Base-by-base conservation (phyloP, 2,797 vertebrate species). In the Neomorphus geoffroyi region DNA sequence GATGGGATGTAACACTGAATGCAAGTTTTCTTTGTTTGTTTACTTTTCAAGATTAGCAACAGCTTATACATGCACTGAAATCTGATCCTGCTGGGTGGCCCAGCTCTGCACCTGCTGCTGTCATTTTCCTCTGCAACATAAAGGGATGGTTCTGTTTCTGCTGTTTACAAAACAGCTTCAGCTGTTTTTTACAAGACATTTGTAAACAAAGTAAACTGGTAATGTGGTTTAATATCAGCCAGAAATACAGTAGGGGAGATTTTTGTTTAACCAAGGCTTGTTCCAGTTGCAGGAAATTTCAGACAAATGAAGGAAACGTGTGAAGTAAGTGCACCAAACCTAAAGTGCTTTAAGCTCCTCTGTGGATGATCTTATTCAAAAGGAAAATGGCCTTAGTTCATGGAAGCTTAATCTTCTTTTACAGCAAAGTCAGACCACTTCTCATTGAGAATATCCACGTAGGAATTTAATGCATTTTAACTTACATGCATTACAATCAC, bases 401-500 rank as follows among this genome's bases (percentile, higher is more conserved):
- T 80, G 93, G 92, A 87, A 72, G 33, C 65, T 89, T 96, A 96
- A 94, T 97, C 93, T 81, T 95, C 86, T 95, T 90, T 95, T 86
- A 71, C 90, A 14, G 80, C 77, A 32, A 92, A 92, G 60, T 91
- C 81, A 91, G 89, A 48, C 53, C 71, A 33, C 79, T n/a, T 78
- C 92, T 92, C 71, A 46, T 66, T 84, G 56, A 90, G 71, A 82
- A 92, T 88, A 94, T 84, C 64, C 66, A 64, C 1, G 7, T 8
- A 57, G 64, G 86, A 91, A 80, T 93, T 84, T 84, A 93, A 93
- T 61, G 67, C 67, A 35, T 82, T 96, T 93, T 82, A 91, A 85
- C 91, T 79, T 95, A 94, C 21, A 15, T 46, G 57, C 11, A 35
- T 92, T 94, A 60, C 87, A 61, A 71, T 74, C 21, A 19, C 28